Conservation (phyloP, 1,140 invertebrate species). For the Diploscapter pachys region DNA sequence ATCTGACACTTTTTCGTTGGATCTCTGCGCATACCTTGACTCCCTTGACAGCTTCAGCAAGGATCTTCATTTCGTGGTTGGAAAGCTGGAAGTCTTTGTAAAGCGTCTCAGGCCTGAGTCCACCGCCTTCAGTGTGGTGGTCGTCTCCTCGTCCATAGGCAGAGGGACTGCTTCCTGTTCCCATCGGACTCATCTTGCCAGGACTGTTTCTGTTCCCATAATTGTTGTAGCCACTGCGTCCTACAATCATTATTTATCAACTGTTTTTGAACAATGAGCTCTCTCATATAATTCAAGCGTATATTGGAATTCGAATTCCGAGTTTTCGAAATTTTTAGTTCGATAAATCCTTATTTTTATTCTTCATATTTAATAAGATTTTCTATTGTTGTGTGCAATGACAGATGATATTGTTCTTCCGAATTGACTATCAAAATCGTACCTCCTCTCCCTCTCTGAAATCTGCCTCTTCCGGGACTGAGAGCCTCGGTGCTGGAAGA, state of each 20-base stretch:
- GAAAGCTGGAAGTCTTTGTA: slow-evolving; percentile 37
- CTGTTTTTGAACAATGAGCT: not conserved
- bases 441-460: slow-evolving; percentile 8
- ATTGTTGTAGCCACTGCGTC: not conserved
- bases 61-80: slow-evolving; percentile 36
- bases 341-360: too few relatives aligned
- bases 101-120: slow-evolving; percentile 30
- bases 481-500: slow-evolving; percentile 2
- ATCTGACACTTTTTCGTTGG: not conserved
- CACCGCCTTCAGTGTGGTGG: slow-evolving; percentile 5
- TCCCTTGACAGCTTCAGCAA: slow-evolving; percentile 40
- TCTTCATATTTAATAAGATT: too few relatives aligned
- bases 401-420: not conserved
- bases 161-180: not conserved
- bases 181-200: not conserved
- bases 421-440: slow-evolving; percentile 12
- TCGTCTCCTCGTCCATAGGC: slow-evolving; percentile 1
- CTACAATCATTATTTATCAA: not conserved
- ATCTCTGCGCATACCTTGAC: not conserved
- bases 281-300: too few relatives aligned
- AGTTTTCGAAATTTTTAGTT: too few relatives aligned
- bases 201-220: not conserved
- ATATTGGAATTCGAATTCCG: too few relatives aligned
- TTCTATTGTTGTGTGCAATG: too few relatives aligned
- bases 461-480: slow-evolving; percentile 12